phyloP scores from a whole-genome alignment of 2,888 invertebrate genomes.

The Scaptomyza reducta region DNA sequence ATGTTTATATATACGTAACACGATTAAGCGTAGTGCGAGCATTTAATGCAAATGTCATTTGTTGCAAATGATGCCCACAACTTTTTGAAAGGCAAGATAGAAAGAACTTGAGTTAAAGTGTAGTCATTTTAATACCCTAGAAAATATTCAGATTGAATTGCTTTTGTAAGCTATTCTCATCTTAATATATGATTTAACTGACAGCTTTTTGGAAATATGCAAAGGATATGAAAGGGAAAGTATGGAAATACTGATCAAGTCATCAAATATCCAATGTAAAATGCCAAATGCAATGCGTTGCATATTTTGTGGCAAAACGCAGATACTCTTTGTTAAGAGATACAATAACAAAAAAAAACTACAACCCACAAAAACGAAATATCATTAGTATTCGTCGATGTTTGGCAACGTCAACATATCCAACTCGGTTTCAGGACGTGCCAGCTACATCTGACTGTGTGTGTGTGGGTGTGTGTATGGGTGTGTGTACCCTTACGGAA shows the following conservation, averaged over 20 bases:
- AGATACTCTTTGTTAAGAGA: constrained; percentile 7
- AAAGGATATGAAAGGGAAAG: not conserved
- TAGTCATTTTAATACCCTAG: constrained; percentile 1
- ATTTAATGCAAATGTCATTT: constrained; percentile 73
- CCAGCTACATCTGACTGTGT: constrained; percentile 2
- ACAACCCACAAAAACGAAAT: constrained; percentile 26
- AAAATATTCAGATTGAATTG: not conserved
- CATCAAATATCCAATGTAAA: constrained; percentile 1
- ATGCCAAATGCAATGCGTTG: constrained; percentile 5
- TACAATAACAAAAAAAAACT: constrained; percentile 1
- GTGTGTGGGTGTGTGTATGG: not conserved
- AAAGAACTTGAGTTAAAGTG: not conserved
- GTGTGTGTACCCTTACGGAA: constrained; percentile 23
- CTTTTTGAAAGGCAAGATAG: constrained; percentile 7
- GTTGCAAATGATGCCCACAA: constrained; percentile 65
- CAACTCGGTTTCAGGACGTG: constrained; percentile 32
- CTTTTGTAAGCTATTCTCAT: not conserved
- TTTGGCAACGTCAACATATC: constrained; percentile 45
- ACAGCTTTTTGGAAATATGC: not conserved
- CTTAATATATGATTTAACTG: not conserved
- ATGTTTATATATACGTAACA: constrained; percentile 14
- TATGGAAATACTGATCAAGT: not conserved
- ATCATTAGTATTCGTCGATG: constrained; percentile 73
- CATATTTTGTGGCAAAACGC: constrained; percentile 2
- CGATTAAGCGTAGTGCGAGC: constrained; percentile 48